Percentiles rank a stretch among this genome's conserved stretches.
These are phyloP conservation scores for Tautogolabrus adspersus DNA, from an alignment of 2,113 vertebrate genomes.

Conservation along the genomic window DNA sequence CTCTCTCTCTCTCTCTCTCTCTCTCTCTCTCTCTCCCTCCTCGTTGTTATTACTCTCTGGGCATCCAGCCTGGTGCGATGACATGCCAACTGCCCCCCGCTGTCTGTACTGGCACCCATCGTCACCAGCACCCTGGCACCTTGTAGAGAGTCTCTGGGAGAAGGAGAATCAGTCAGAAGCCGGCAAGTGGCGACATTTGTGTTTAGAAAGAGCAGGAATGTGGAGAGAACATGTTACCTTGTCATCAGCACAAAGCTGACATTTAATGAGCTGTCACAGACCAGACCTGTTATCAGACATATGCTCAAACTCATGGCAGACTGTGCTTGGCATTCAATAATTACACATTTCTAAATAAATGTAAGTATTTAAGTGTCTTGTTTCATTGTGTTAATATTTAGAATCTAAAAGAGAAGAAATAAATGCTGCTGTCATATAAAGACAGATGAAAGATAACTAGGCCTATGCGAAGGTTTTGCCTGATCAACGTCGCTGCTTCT, in stretches of 20 bases:
- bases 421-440: too few relatives aligned
- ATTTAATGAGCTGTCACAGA: slow-evolving; percentile 35
- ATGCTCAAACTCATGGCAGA: slow-evolving; percentile 36
- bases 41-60: slow-evolving; percentile 84
- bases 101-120: slow-evolving; percentile 83
- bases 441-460: too few relatives aligned
- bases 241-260: slow-evolving; percentile 45
- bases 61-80: slow-evolving; percentile 82
- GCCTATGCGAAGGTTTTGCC: too few relatives aligned
- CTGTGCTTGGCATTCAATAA: slow-evolving; percentile 28
- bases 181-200: slow-evolving; percentile 65
- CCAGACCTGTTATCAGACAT: slow-evolving; percentile 29
- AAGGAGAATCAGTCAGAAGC: slow-evolving; percentile 44
- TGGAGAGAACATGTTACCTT: slow-evolving; percentile 33
- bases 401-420: too few relatives aligned
- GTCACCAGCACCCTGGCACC: slow-evolving; percentile 79
- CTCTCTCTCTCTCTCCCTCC: slow-evolving; percentile 68
- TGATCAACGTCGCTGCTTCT: too few relatives aligned
- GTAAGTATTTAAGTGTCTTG: background rate
- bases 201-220: slow-evolving; percentile 50
- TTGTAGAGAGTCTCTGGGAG: slow-evolving; percentile 71
- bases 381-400: too few relatives aligned
- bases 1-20: slow-evolving; percentile 41
- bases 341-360: slow-evolving; percentile 12
- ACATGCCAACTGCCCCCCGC: slow-evolving; percentile 89